Conservation (phyloP, 1,140 invertebrate genomes). For the Helicoverpa armigera region DNA sequence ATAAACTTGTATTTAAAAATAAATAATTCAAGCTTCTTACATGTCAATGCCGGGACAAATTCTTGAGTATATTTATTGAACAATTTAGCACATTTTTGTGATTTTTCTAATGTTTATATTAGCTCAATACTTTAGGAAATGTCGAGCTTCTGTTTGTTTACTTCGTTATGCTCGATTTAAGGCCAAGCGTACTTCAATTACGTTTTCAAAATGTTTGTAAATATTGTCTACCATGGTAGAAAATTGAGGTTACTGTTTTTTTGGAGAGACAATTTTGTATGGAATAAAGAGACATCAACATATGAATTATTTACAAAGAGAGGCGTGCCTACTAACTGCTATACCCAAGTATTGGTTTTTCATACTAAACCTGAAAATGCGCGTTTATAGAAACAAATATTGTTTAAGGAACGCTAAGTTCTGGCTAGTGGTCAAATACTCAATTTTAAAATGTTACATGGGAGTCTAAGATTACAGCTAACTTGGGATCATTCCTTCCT, state of each 20-base stretch:
- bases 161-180: constrained; percentile 19
- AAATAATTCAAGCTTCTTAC: background rate
- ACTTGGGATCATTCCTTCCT: no score
- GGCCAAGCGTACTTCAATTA: constrained; percentile 10
- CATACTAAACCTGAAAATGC: no score
- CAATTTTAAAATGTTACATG: no score
- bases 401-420: no score
- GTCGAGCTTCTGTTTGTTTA: constrained; percentile 16
- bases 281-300: background rate
- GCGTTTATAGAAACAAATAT: no score
- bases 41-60: constrained; percentile 9
- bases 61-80: constrained; percentile 4
- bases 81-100: constrained; percentile 29
- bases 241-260: background rate
- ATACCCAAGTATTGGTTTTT: no score
- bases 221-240: background rate
- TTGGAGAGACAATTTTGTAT: no score
- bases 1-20: background rate
- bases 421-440: no score
- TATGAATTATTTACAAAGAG: no score
- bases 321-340: no score
- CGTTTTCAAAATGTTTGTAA: background rate
- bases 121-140: constrained; percentile 12
- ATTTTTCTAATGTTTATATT: constrained; percentile 14
- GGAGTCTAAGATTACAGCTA: no score